Base-by-base conservation (phyloP, 2,113 vertebrate species). In the Sebastes schlegelii region DNA sequence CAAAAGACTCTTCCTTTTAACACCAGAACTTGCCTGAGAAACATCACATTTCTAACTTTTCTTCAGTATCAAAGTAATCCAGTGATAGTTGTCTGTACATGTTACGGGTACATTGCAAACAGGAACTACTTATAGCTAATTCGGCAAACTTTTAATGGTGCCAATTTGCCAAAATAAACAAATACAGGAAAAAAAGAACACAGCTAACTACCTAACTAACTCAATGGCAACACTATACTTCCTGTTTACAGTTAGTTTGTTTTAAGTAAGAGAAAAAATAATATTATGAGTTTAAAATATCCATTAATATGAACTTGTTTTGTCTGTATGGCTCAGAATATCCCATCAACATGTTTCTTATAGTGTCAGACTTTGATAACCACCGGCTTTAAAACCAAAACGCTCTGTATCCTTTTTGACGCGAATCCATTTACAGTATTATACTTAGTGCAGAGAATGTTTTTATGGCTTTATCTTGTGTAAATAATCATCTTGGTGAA, bases 381-480 rank as follows among this genome's bases (percentile, higher is more conserved):
- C 52, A 23, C 55, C 46, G 1, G 55, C 21, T 85, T 57, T n/a
- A 62, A 26, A 77, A 54, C 42, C 14, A 62, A 68, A 6, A 3
- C 2, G 61, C 63, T 78, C 26, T 54, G 46, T 48, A n/a, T 85
- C 57, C 73, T 55, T 87, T 87, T 80, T 64, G 10, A 52, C 52
- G 23, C 51, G n/a, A 74, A 77, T 62, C 26, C 49, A 77, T 83
- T 79, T 82, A 86, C 72, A 85, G 61, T 66, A 54, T 70, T 49
- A 62, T 26, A 76, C 54, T 83, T 69, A 91, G 90, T 90, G 90
- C 89, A 89, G 52, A 80, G 64, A 61, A 9, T 26, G 11, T 34
- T 84, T 90, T 76, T 91, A 90, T 93, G 93, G 93, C 90, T 94
- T 93, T 77, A 83, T 67, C 52, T 76, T 85, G 80, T 89, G 86